A percentile compares a stretch with the other conserved stretches of the same genome.
These are phyloP conservation scores for Apistogramma diplotaenia DNA, from an alignment of 2,113 vertebrate species.

Conservation along the genomic window DNA sequence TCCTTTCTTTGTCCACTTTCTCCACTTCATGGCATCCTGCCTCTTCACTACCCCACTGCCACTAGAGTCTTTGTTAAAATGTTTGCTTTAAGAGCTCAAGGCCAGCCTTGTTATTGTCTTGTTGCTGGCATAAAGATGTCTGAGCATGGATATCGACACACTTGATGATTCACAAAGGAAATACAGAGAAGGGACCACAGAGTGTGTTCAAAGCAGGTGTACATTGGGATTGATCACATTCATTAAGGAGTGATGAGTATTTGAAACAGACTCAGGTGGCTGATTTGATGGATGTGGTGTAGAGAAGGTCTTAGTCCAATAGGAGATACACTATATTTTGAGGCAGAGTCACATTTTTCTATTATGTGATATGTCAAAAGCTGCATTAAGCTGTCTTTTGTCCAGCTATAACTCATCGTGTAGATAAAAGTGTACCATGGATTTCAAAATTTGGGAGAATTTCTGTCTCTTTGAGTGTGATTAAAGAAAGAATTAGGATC, in stretches of 20 bases:
- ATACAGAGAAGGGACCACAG: slow-evolving; percentile 18
- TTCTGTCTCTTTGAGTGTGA: slow-evolving; percentile 49
- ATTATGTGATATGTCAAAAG: slow-evolving; percentile 54
- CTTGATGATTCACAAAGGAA: slow-evolving; percentile 40
- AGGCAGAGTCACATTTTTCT: slow-evolving; percentile 54
- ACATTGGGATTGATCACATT: slow-evolving; percentile 61
- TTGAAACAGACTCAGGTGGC: slow-evolving; percentile 52
- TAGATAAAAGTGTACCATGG: slow-evolving; percentile 65
- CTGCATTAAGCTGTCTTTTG: slow-evolving; percentile 58
- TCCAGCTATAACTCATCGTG: slow-evolving; percentile 63
- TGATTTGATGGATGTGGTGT: slow-evolving; percentile 55
- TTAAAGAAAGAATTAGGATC: slow-evolving; percentile 62
- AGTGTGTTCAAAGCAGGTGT: slow-evolving; percentile 24
- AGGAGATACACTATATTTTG: slow-evolving; percentile 46
- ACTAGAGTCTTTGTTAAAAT: slow-evolving; percentile 26
- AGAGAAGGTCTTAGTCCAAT: slow-evolving; percentile 44
- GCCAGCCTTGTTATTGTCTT: slow-evolving; percentile 15
- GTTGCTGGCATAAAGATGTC: slow-evolving; percentile 12
- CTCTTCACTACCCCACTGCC: slow-evolving; percentile 5
- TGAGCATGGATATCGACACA: slow-evolving; percentile 21
- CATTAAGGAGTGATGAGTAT: slow-evolving; percentile 61
- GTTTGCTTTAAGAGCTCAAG: slow-evolving; percentile 38
- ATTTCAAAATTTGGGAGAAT: slow-evolving; percentile 44
- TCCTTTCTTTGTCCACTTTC: slow-evolving; percentile 40
- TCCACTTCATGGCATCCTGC: slow-evolving; percentile 23